These are phyloP conservation scores for Promerops cafer DNA, from an alignment of 2,113 vertebrate species.

Conservation along the genomic window DNA sequence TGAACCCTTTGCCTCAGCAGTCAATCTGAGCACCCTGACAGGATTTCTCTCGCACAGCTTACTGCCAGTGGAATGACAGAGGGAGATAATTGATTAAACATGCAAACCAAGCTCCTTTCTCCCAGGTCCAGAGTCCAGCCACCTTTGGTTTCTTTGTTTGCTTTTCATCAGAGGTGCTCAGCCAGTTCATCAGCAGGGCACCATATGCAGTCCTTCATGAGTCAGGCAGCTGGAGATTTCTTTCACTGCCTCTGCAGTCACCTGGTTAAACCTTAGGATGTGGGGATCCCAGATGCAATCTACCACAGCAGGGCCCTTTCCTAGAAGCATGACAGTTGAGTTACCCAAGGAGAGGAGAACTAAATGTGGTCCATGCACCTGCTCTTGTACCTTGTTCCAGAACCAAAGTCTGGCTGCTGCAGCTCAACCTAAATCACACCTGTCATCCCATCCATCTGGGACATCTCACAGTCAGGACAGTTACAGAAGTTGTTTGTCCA, in stretches of 20 bases:
- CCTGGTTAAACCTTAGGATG: background rate
- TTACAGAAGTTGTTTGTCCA: background rate
- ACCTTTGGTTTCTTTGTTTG: background rate
- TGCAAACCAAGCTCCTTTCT: background rate
- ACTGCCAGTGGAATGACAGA: background rate
- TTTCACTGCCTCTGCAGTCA: background rate
- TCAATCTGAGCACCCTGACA: background rate
- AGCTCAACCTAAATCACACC: background rate
- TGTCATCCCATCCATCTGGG: background rate
- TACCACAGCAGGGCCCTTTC: background rate
- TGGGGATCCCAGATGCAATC: accelerated
- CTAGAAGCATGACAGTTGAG: background rate
- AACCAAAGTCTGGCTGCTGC: background rate
- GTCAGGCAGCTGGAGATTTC: background rate
- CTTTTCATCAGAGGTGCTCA: background rate
- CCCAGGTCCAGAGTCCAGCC: accelerated
- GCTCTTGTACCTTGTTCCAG: background rate
- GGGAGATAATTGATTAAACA: background rate
- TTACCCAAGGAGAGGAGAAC: background rate
- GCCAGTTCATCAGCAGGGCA: background rate
- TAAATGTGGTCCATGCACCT: background rate
- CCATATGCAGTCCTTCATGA: background rate
- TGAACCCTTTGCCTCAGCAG: background rate
- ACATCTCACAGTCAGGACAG: background rate
- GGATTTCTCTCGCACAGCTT: background rate